Conservation (phyloP, 1,140 invertebrate genomes). For the Drosophila repleta region DNA sequence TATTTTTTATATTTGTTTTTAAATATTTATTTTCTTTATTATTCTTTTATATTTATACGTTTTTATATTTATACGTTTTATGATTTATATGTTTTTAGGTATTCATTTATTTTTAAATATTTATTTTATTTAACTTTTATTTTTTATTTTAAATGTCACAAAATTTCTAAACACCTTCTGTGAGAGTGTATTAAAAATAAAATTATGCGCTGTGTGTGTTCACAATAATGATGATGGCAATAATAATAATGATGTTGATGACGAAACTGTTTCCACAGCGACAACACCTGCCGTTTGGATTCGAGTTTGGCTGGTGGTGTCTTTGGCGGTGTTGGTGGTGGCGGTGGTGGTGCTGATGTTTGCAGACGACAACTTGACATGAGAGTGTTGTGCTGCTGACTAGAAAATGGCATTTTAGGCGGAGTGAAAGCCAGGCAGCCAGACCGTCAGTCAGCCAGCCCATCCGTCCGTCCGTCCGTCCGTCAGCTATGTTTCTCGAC, state of each 20-base stretch:
- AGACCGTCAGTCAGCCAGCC: background rate
- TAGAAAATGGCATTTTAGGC: constrained; percentile 65
- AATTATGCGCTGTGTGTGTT: constrained; percentile 13
- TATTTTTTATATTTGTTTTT: too few relatives aligned
- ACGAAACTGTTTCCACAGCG: constrained; percentile 61
- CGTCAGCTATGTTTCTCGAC: constrained; percentile 5
- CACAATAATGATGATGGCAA: constrained; percentile 1
- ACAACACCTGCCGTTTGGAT: constrained; percentile 24
- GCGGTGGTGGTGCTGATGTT: constrained; percentile 1
- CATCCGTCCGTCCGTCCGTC: background rate
- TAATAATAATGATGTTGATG: constrained; percentile 33
- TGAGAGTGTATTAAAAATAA: constrained; percentile 9
- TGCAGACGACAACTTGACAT: constrained; percentile 69
- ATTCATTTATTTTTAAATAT: background rate
- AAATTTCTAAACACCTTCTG: constrained; percentile 10
- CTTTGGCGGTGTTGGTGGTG: constrained; percentile 11
- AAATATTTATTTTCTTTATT: too few relatives aligned
- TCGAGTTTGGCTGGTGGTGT: constrained; percentile 20
- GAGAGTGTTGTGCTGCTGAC: constrained; percentile 63
- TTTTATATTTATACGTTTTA: too few relatives aligned
- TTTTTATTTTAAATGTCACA: background rate
- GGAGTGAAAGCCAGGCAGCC: constrained; percentile 59
- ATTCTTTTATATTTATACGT: too few relatives aligned
- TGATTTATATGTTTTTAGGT: too few relatives aligned
- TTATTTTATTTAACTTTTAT: background rate